Evolutionary conservation across 2,888 invertebrate genomes (phyloP), one percentile per base, ranked within the genome.

Genomic region (Cepaea hortensis): DNA sequence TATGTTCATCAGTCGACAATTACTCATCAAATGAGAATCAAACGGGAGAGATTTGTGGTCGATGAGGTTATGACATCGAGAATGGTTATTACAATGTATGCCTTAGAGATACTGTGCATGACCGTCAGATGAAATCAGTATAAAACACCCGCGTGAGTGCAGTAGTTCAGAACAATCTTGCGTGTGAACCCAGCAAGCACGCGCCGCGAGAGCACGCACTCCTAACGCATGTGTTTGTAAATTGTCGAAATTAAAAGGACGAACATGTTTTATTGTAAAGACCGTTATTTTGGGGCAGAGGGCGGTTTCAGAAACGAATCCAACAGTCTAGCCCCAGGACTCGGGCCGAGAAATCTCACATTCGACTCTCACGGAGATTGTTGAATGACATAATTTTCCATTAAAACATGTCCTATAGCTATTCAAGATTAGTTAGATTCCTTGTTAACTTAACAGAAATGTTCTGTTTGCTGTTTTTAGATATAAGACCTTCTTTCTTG

Each of bases 171-270:
- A 23, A 81, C 35, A 15, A 50, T 55, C 76, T 48, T 76, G 76
- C 68, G 48, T 55, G 81, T 48, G 46, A 55, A 18, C 3, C 68
- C 3, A 65, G 3, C 15, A 23, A 81, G 48, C 81, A 68, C 68
- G 81, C 68, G 46, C 48, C 23, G 65, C 20, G 48, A n/a, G 5
- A 11, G 81, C 82, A 46, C 82, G n/a, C 73, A 23, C 46, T 23
- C 72, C 20, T 82, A 73, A 82, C 73, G 82, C 23, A 82, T 82
- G 73, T 82, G 82, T 82, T 82, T 82, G 73, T 82, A 73, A 82
- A 82, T 82, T 72, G 82, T 9, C 35, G 72, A 55, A 73, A 82
- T 82, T n/a, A 72, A 82, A 82, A 82, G 72, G 82, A 73, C 7
- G 73, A 50, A 55, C 72, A 50, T 82, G 73, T 82, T 82, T 82